A percentile compares a stretch with the other conserved stretches of the same genome.
These are phyloP conservation scores for Maniola jurtina DNA, from an alignment of 1,140 invertebrate species.

Conservation along the genomic window DNA sequence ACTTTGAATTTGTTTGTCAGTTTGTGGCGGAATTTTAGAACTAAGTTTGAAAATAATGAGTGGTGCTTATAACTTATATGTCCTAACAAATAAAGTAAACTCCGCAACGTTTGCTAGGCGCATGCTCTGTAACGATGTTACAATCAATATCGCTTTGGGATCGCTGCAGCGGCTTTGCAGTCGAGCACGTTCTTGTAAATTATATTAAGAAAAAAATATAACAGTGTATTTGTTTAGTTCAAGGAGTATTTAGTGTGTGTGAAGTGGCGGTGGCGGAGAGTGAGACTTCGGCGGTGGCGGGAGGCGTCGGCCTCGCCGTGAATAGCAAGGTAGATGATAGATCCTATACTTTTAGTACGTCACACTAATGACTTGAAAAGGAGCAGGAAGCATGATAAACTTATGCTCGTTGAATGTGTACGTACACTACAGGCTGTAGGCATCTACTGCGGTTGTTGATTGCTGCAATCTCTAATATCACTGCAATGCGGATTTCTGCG, in stretches of 20 bases:
- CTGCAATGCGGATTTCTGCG: slow-evolving; percentile 17
- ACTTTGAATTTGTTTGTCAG: no score
- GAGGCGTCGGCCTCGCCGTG: slow-evolving; percentile 74
- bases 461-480: neutral
- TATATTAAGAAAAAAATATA: slow-evolving; percentile 1
- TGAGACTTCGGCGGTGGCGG: slow-evolving; percentile 59
- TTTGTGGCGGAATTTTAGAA: no score
- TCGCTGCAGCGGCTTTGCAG: neutral
- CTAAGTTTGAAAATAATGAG: no score
- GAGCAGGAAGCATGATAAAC: neutral
- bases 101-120: neutral
- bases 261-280: slow-evolving; percentile 67
- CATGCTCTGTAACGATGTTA: slow-evolving; percentile 1
- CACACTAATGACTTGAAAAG: no score
- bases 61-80: no score
- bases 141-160: slow-evolving; percentile 28
- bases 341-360: no score
- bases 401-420: no score
- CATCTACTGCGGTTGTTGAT: neutral
- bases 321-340: slow-evolving; percentile 65
- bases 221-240: slow-evolving; percentile 6
- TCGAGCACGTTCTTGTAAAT: neutral
- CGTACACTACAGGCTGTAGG: no score
- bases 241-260: slow-evolving; percentile 26
- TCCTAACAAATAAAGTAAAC: neutral